Base-by-base conservation (phyloP, 1,140 invertebrate genomes). In the Drosophila albomicans region DNA sequence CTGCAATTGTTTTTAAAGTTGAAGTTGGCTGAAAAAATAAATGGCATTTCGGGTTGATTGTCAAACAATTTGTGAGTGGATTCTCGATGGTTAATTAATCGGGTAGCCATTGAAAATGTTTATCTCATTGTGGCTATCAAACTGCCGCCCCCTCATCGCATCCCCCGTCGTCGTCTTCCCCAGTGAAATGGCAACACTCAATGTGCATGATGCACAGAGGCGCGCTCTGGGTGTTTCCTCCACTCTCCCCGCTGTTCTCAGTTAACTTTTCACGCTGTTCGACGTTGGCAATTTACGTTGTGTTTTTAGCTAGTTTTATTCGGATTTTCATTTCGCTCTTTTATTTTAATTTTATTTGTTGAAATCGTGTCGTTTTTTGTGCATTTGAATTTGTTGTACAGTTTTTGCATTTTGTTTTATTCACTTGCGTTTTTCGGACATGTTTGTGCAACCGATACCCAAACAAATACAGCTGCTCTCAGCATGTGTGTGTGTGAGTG, bases 401-500 rank as follows among this genome's bases (percentile, higher is more conserved):
- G 32, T 59, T 54, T 70, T 59, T 68, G 65, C 64, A 54, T 57
- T 54, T 79, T 79, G 68, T 69, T 67, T 70, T 32, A 62, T 70
- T 63, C 59, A 30, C 46, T 43, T 28, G 64, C 49, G n/a, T 52
- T 61, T 62, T 68, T 54, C 48, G 62, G 68, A 59, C 70, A 73
- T 76, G 67, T 75, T 82, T 79, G 77, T 71, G 82, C 72, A 73
- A 82, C 66, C 80, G 84, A 88, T 87, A 74, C 76, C 49, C 46
- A 82, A 88, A 82, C 84, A 87, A 87, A 81, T 81, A 59, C 82
- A 87, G 78, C 79, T 59, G 61, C 64, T 41, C 57, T 56, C 38
- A 32, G 38, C 66, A 13, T 61, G 67, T 62, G 20, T 69, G 28
- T 13, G 7, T 25, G 15, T 45, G 25, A 51, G 2, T 15, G 8